Percentiles rank a stretch among this genome's conserved stretches.
These are phyloP conservation scores for Drosophila subpulchrella DNA, from an alignment of 1,140 invertebrate species.

Conservation along the genomic window DNA sequence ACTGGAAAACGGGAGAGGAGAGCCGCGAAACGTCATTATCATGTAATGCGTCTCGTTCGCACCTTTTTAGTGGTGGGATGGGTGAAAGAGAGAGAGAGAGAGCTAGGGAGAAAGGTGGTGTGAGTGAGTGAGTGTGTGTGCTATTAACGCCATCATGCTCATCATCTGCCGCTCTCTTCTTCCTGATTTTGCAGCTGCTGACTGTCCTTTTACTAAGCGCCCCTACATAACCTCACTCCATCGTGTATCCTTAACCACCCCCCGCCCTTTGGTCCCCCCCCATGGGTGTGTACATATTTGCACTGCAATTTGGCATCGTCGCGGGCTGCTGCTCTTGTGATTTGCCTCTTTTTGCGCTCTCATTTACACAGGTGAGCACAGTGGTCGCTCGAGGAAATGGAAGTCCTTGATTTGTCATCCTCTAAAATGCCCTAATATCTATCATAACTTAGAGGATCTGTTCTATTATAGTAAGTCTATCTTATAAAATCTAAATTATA, in stretches of 20 bases:
- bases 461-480: no score
- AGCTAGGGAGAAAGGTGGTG: background rate
- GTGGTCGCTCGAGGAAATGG: constrained; percentile 29
- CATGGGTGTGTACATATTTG: constrained; percentile 74
- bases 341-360: constrained; percentile 82
- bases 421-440: no score
- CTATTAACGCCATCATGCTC: constrained; percentile 67
- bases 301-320: constrained; percentile 79
- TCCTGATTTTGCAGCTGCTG: constrained; percentile 43
- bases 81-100: background rate
- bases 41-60: constrained; percentile 42
- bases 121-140: constrained; percentile 29
- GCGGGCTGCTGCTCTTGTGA: constrained; percentile 74
- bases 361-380: constrained; percentile 76
- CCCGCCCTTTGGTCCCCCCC: background rate
- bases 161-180: constrained; percentile 28
- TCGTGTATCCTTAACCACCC: background rate
- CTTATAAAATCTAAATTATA: no score
- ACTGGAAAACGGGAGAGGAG: constrained; percentile 28
- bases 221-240: constrained; percentile 50
- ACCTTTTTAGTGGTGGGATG: constrained; percentile 28
- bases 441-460: no score
- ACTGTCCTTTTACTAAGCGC: constrained; percentile 80
- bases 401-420: background rate
- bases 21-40: constrained; percentile 66